Evolutionary conservation across 92 coral and sea anemone species (phyloP).

Genomic region (Anthopleura xanthogrammica): DNA sequence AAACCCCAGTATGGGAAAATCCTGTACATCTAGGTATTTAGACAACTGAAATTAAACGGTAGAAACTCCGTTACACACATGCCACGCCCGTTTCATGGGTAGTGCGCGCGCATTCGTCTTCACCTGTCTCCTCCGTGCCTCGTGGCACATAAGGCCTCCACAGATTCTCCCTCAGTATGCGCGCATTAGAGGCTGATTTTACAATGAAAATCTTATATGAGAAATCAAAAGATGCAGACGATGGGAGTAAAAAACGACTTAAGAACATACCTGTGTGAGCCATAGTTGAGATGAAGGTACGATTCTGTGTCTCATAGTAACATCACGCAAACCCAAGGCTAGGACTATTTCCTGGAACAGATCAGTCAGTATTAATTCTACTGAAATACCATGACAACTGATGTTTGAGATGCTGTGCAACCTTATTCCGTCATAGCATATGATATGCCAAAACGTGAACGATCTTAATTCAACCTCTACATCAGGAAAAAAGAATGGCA

Average conservation of each 20-base stretch:
- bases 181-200: too few relatives aligned
- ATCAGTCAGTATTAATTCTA: not conserved
- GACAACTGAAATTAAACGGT: slow-evolving; percentile 48
- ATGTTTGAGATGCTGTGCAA: not conserved
- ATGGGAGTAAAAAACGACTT: not conserved
- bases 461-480: too few relatives aligned
- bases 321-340: slow-evolving; percentile 81
- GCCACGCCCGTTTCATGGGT: too few relatives aligned
- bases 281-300: slow-evolving; percentile 82
- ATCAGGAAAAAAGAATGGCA: too few relatives aligned
- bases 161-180: too few relatives aligned
- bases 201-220: too few relatives aligned
- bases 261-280: slow-evolving; percentile 75
- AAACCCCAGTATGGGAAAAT: slow-evolving; percentile 88
- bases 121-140: too few relatives aligned
- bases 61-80: too few relatives aligned
- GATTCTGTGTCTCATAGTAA: slow-evolving; percentile 85
- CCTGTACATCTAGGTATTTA: slow-evolving; percentile 82
- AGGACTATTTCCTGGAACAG: slow-evolving; percentile 78
- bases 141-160: too few relatives aligned
- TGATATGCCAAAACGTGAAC: too few relatives aligned
- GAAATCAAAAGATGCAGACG: not conserved
- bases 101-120: too few relatives aligned
- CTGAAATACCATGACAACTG: not conserved
- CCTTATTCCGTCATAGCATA: too few relatives aligned